phyloP scores from a whole-genome alignment of 2,113 vertebrate species.

The Pygoscelis adeliae region DNA sequence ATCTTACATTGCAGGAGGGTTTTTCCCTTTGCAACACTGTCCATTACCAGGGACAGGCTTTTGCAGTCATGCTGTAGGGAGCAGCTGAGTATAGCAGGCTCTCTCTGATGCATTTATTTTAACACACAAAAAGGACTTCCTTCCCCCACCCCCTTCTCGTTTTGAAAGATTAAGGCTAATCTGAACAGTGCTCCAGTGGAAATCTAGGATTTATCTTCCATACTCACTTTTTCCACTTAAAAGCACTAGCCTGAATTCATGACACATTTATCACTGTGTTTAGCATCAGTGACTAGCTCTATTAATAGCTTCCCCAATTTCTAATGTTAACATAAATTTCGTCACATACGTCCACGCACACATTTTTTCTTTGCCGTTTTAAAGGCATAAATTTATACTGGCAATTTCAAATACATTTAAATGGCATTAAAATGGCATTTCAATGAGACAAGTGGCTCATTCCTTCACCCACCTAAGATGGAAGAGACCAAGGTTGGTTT shows the following conservation, averaged over 20 bases:
- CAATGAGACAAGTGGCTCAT: neutral
- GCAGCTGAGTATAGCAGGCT: neutral
- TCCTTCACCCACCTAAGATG: neutral
- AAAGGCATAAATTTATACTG: neutral
- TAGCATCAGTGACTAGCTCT: neutral
- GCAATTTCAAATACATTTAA: neutral
- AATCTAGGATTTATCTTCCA: constrained; percentile 25
- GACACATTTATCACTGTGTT: neutral
- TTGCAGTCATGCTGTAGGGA: neutral
- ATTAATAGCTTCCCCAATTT: neutral
- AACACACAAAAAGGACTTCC: neutral
- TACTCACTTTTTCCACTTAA: neutral
- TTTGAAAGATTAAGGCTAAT: neutral
- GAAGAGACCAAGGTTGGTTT: neutral
- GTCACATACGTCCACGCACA: accelerated
- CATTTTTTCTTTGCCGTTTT: neutral
- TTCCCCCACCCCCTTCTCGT: neutral
- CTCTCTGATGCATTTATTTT: neutral
- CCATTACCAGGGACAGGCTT: neutral
- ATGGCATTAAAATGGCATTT: neutral
- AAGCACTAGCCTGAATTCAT: neutral
- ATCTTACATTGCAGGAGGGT: accelerated
- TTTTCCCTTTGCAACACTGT: neutral
- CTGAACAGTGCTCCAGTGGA: neutral
- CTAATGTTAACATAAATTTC: neutral